Evolutionary conservation across 2,113 vertebrate genomes (phyloP).

Genomic region (Rhynchopsitta pachyrhyncha): DNA sequence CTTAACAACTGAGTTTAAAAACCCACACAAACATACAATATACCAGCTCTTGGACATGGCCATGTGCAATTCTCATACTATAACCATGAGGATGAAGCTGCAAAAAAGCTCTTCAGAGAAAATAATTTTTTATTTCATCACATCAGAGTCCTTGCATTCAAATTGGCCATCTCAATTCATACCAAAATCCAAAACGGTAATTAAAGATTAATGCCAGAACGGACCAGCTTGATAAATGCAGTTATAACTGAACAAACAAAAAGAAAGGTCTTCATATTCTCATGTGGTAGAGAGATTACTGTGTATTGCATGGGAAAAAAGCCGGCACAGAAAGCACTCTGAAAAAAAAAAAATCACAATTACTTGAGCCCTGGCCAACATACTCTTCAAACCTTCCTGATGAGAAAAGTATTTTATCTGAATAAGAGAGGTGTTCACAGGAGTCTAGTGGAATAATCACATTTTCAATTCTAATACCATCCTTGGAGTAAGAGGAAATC

Average conservation of each 20-base stretch:
- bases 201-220: not conserved
- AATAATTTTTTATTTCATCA: not conserved
- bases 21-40: not conserved
- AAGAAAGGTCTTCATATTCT: not conserved
- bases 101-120: not conserved
- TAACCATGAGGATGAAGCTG: not conserved
- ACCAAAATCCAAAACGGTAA: not conserved
- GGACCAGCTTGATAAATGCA: not conserved
- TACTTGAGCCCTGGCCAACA: not conserved
- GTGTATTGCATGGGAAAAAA: not conserved
- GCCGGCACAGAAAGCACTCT: not conserved
- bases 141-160: not conserved
- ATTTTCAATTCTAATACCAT: not conserved
- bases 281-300: not conserved
- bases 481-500: not conserved
- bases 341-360: not conserved
- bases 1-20: not conserved
- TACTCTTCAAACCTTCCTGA: not conserved
- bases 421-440: not conserved
- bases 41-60: not conserved
- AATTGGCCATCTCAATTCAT: not conserved
- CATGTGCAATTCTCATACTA: not conserved
- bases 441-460: conserved; percentile 1
- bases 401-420: conserved; percentile 5
- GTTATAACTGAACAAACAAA: not conserved